These are phyloP conservation scores for Helostoma temminkii DNA, from an alignment of 2,797 vertebrate genomes.

Conservation along the genomic window DNA sequence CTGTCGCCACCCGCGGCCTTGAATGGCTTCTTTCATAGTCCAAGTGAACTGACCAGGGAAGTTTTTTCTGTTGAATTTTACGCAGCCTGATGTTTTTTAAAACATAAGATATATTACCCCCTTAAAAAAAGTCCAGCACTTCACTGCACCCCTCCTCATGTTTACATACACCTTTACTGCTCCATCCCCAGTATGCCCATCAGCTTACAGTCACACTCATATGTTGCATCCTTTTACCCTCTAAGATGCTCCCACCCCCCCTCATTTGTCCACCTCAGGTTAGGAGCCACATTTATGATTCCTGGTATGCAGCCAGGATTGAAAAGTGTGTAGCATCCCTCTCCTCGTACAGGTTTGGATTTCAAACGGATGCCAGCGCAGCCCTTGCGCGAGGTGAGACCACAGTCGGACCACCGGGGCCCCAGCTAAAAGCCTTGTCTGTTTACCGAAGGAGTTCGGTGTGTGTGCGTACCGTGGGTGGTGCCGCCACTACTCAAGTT, in stretches of 20 bases:
- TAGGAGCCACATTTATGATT: constrained; percentile 60
- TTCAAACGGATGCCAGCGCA: constrained; percentile 80
- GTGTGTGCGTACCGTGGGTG: constrained; percentile 76
- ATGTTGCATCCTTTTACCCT: background rate
- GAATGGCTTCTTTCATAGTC: constrained; percentile 79
- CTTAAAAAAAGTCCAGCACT: background rate
- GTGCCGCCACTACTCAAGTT: constrained; percentile 75
- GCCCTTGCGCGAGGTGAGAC: constrained; percentile 66
- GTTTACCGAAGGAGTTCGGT: constrained; percentile 79
- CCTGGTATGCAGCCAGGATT: constrained; percentile 62
- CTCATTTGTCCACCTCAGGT: constrained; percentile 49
- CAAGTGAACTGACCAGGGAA: constrained; percentile 57
- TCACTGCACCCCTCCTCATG: background rate
- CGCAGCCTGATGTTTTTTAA: constrained; percentile 28
- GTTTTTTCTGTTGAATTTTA: constrained; percentile 35
- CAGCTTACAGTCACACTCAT: background rate
- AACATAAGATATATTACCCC: constrained; percentile 27
- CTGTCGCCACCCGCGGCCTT: constrained; percentile 76
- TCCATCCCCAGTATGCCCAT: constrained; percentile 17
- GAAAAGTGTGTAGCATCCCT: constrained; percentile 69
- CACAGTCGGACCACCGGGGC: constrained; percentile 76
- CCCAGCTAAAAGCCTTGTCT: constrained; percentile 75
- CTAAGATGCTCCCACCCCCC: constrained; percentile 13
- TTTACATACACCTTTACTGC: background rate
- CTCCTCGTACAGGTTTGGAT: constrained; percentile 74